Evolutionary conservation across 2,113 vertebrate species (phyloP), one percentile per base, ranked within the genome.

Genomic region (Platichthys flesus): DNA sequence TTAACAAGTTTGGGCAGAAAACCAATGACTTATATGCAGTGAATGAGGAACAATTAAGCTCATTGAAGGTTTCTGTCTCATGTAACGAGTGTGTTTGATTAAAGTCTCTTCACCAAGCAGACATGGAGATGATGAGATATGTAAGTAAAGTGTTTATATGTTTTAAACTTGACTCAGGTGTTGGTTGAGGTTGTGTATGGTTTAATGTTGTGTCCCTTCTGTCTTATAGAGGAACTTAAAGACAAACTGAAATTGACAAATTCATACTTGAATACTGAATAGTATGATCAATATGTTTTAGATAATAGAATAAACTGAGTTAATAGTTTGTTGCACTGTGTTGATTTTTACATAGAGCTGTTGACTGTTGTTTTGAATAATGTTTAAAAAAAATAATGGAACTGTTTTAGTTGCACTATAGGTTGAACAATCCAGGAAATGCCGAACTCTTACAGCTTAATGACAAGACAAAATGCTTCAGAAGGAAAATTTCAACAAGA

Each of bases 141-240:
- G 84, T 89, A 55, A 89, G 84, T 85, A 66, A 74, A 69, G 51
- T 31, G 0, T 56, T 75, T 7, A 4, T 21, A 49, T 21, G 10
- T 16, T 21, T 62, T 20, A 14, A 37, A 47, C 16, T 4, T 51
- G 9, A 69, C 28, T 28, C 8, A 9, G 2, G 10, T 45, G 14
- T 64, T 20, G 23, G 62, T 23, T 18, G 9, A 64, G n/a, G 6
- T 9, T 14, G 13, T 62, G 37, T 62, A 23, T 37, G 31, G 2
- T 13, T 2, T 26, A 5, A 57, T 40, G 23, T 26, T 63, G 58
- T 51, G 16, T 8, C 21, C 61, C n/a, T 24, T 0, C 9, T 23
- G 1, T 13, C 4, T 5, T 9, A 9, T 8, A 37, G 35, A 37
- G 9, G 9, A 8, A 37, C 6, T 7, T 7, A 31, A 31, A 37